These are phyloP conservation scores for Corythornis cristatus DNA, from an alignment of 2,113 vertebrate genomes.

Conservation along the genomic window DNA sequence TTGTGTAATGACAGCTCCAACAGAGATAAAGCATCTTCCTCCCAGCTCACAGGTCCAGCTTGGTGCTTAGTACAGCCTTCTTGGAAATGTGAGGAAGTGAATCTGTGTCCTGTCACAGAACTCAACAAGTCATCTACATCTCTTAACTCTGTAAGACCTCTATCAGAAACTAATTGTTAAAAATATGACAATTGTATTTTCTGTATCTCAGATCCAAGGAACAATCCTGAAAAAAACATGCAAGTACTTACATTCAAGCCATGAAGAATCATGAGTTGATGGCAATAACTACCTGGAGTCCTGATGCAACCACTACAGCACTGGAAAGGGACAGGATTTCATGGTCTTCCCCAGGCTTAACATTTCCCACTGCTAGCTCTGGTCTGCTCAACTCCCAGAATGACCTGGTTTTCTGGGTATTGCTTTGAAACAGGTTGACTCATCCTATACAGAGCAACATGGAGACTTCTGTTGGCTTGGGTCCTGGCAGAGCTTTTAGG, in stretches of 20 bases:
- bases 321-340: background rate
- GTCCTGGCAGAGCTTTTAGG: background rate
- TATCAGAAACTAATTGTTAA: background rate
- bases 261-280: background rate
- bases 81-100: background rate
- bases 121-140: background rate
- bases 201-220: background rate
- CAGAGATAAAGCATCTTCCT: background rate
- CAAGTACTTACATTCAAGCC: background rate
- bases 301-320: background rate
- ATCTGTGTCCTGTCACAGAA: background rate
- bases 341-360: background rate
- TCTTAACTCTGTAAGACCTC: background rate
- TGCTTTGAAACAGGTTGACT: background rate
- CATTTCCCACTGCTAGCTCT: background rate
- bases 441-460: background rate
- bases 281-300: background rate
- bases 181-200: background rate
- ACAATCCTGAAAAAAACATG: background rate
- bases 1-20: background rate
- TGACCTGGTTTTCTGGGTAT: background rate
- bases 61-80: background rate
- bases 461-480: background rate
- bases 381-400: background rate
- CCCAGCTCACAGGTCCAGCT: accelerated